Evolutionary conservation across 2,888 invertebrate genomes (phyloP), one percentile per base, ranked within the genome.

Genomic region (Gortyna flavago): DNA sequence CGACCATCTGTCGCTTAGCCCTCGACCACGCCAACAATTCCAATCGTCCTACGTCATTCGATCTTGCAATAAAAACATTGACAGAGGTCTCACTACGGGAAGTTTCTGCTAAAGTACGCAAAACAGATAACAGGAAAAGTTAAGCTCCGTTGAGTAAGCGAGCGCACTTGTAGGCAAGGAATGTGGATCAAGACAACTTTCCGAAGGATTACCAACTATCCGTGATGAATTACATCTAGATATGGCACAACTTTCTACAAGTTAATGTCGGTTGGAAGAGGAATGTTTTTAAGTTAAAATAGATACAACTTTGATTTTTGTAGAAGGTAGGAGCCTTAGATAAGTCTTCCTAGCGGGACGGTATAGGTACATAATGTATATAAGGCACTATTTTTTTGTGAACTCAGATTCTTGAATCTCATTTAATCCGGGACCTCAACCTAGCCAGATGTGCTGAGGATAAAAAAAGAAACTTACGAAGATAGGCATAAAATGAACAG

Each of bases 91-190:
- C 62, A 51, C 48, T 48, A 48, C 70, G 57, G 13, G 9, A 85
- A 72, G 44, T 75, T 82, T 57, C 51, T 72, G 76, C 75, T 76
- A 81, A 79, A 81, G 85, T 87, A 86, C 82, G 84, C 79, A 75
- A 80, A 86, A 85, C 84, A 86, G 91, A 90, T 92, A 93, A 93
- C 91, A 88, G 90, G 91, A 89, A 92, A 93, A 93, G 89, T 93
- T 92, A 69, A 79, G 70, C 77, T 75, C 83, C 86, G 90, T 91
- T 89, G 90, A 91, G 89, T 92, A 84, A 71, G 80, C 79, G 65
- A 79, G 59, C 71, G 67, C 59, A 64, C 83, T 87, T 75, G 77
- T 75, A 78, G 81, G 75, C 75, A 78, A 73, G 80, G 79, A 86
- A 85, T 88, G 81, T 83, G 67, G 80, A 88, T 79, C 78, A 68